Percentiles rank a stretch among this genome's conserved stretches.
These are phyloP conservation scores for Axis porcinus DNA, from an alignment of 2,113 vertebrate species.

Conservation along the genomic window DNA sequence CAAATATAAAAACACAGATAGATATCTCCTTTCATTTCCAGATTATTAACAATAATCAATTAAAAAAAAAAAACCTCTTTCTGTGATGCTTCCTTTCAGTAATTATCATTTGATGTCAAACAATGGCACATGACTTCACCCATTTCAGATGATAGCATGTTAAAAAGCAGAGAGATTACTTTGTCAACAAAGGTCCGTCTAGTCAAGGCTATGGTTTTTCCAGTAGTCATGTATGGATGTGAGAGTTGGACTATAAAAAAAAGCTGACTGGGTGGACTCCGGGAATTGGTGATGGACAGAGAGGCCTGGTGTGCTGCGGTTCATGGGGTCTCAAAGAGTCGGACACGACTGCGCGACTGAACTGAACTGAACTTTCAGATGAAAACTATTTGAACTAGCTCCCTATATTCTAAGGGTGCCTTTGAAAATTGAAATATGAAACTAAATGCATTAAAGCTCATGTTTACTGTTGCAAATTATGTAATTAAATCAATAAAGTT, in stretches of 20 bases:
- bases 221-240: background rate
- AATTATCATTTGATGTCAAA: background rate
- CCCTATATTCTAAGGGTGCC: background rate
- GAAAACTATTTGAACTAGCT: background rate
- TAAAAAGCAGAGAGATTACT: background rate
- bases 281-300: background rate
- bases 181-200: background rate
- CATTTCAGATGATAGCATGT: background rate
- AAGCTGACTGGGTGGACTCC: background rate
- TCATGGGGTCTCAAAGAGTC: background rate
- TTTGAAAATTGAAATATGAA: slow-evolving; percentile 28
- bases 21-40: background rate
- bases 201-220: background rate
- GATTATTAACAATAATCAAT: slow-evolving; percentile 1
- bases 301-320: background rate
- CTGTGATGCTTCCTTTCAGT: background rate
- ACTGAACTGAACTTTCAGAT: background rate
- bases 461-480: slow-evolving; percentile 34
- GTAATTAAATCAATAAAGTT: slow-evolving; percentile 72
- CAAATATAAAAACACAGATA: background rate
- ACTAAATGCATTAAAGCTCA: slow-evolving; percentile 43
- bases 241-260: background rate
- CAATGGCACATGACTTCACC: background rate
- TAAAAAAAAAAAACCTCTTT: background rate
- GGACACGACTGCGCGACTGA: background rate